phyloP scores from a whole-genome alignment of 1,140 invertebrate genomes.

The Drosophila burlai region DNA sequence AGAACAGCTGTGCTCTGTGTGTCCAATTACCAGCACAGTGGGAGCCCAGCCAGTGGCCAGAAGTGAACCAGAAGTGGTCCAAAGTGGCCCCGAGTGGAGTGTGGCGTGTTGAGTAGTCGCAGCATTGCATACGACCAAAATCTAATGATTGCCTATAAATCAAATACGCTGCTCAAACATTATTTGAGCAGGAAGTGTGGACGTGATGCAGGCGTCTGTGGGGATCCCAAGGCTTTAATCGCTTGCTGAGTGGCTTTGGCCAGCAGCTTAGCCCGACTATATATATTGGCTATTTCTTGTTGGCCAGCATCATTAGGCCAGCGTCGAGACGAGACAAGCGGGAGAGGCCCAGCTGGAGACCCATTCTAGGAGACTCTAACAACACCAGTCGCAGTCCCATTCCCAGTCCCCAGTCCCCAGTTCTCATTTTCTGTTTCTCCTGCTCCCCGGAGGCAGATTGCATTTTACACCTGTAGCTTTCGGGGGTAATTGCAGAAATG shows the following conservation, averaged over 20 bases:
- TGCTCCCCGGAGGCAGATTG: constrained; percentile 41
- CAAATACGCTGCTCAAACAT: constrained; percentile 79
- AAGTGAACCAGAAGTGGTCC: constrained; percentile 29
- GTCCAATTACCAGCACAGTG: constrained; percentile 81
- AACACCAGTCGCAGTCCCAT: constrained; percentile 17
- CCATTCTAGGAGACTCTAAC: constrained; percentile 15
- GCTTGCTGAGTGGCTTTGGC: constrained; percentile 51
- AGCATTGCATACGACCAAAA: constrained; percentile 65
- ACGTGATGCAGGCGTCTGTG: constrained; percentile 70
- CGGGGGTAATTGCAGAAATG: constrained; percentile 62
- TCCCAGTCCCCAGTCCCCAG: neutral
- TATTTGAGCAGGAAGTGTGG: constrained; percentile 83
- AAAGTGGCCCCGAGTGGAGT: constrained; percentile 27
- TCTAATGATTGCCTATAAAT: constrained; percentile 83
- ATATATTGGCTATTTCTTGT: constrained; percentile 42
- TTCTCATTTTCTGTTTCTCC: constrained; percentile 10
- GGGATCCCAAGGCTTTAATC: constrained; percentile 66
- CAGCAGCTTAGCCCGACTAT: constrained; percentile 3
- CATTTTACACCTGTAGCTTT: constrained; percentile 83
- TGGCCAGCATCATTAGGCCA: constrained; percentile 69
- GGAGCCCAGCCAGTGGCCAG: constrained; percentile 47
- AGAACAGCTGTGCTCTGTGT: constrained; percentile 69
- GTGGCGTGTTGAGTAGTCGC: constrained; percentile 35
- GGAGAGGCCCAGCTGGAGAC: constrained; percentile 59
- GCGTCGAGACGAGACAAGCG: constrained; percentile 21